Percentiles rank a stretch among this genome's conserved stretches.
These are phyloP conservation scores for Drosophila bocki DNA, from an alignment of 1,140 invertebrate species.

Conservation along the genomic window DNA sequence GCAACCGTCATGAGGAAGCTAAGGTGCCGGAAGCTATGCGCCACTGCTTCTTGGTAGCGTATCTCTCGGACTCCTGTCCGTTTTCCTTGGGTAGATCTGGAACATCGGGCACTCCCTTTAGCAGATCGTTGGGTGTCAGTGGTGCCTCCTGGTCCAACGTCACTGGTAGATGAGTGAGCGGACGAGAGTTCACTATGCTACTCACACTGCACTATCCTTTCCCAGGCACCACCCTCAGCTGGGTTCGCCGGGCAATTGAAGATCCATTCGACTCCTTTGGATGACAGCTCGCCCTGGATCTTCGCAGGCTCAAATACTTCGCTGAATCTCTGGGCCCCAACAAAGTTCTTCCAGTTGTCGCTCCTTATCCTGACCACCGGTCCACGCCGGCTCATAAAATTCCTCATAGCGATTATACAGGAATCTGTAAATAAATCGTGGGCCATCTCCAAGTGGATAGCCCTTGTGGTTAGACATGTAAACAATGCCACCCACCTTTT, in stretches of 20 bases:
- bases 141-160: too few relatives aligned
- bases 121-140: too few relatives aligned
- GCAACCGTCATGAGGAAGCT: too few relatives aligned
- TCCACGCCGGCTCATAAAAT: neutral
- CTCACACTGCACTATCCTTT: conserved; percentile 3
- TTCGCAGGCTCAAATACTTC: neutral
- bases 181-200: too few relatives aligned
- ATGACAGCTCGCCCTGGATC: neutral
- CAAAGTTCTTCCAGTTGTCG: neutral
- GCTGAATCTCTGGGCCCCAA: neutral
- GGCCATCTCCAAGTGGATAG: conserved; percentile 13
- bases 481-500: conserved; percentile 20
- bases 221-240: conserved; percentile 14
- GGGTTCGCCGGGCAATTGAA: too few relatives aligned
- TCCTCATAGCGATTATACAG: conserved; percentile 25
- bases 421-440: conserved; percentile 13
- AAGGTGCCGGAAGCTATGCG: neutral
- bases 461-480: conserved; percentile 6
- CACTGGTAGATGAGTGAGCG: too few relatives aligned
- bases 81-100: neutral
- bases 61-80: neutral
- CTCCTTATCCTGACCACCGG: neutral
- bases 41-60: conserved; percentile 1
- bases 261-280: too few relatives aligned
- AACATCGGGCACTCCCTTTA: neutral